Conservation (phyloP, 2,797 vertebrate genomes). For the Acrossocheilus wenchowensis region DNA sequence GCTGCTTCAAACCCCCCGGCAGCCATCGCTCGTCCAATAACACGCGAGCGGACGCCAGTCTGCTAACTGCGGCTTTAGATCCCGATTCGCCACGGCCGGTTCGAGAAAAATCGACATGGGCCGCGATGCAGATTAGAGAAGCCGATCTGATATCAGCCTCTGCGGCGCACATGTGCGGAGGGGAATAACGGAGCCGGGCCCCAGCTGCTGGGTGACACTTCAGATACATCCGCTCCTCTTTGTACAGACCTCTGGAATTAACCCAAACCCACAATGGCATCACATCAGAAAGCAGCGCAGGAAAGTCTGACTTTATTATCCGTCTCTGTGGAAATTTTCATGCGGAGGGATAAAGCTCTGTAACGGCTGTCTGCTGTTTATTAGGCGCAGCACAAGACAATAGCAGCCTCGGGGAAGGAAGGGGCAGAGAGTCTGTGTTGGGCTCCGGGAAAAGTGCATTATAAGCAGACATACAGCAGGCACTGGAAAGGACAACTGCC, state of each 20-base stretch:
- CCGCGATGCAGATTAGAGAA: slow-evolving; percentile 73
- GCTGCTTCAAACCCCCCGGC: neutral
- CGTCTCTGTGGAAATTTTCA: slow-evolving; percentile 81
- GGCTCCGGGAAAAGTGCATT: slow-evolving; percentile 24
- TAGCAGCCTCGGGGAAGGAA: slow-evolving; percentile 15
- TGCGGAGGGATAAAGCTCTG: slow-evolving; percentile 58
- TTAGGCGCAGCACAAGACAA: slow-evolving; percentile 45
- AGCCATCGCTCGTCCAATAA: slow-evolving; percentile 23
- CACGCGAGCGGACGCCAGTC: neutral
- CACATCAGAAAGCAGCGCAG: slow-evolving; percentile 84
- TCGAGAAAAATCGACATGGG: slow-evolving; percentile 68
- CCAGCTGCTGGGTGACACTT: slow-evolving; percentile 91
- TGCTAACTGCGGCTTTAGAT: slow-evolving; percentile 26
- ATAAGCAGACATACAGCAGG: neutral
- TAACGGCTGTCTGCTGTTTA: slow-evolving; percentile 41
- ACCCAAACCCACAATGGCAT: slow-evolving; percentile 91
- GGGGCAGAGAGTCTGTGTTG: slow-evolving; percentile 53
- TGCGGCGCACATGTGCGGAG: slow-evolving; percentile 87
- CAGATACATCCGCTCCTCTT: slow-evolving; percentile 89
- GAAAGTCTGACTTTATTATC: slow-evolving; percentile 85
- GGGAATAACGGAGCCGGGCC: slow-evolving; percentile 63
- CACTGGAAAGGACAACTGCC: neutral
- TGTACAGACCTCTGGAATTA: slow-evolving; percentile 89
- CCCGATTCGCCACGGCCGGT: slow-evolving; percentile 22
- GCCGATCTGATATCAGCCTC: slow-evolving; percentile 90